These are phyloP conservation scores for Gopherus evgoodei DNA, from an alignment of 2,113 vertebrate genomes.

Conservation along the genomic window DNA sequence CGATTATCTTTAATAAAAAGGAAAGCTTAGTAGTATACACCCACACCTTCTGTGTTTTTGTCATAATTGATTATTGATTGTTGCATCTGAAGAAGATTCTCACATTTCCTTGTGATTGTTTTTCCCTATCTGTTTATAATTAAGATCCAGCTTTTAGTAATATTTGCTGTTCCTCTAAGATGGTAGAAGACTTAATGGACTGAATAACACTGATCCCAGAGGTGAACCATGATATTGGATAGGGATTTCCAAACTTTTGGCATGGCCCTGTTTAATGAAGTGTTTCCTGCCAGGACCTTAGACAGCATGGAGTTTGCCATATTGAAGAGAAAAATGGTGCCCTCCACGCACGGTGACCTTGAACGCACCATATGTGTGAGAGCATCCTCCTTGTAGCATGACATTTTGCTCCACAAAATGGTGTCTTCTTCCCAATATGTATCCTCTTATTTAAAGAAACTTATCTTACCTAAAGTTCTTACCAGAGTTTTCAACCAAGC, in stretches of 20 bases:
- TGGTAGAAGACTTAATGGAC: background rate
- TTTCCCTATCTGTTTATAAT: background rate
- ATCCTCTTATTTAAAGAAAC: background rate
- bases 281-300: no score
- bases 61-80: slow-evolving; percentile 7
- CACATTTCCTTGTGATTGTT: background rate
- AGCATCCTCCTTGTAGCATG: no score
- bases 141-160: slow-evolving; percentile 8
- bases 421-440: background rate
- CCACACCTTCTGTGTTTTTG: background rate
- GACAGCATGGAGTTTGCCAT: no score
- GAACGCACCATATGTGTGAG: no score
- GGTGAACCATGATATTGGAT: background rate
- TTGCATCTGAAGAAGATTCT: slow-evolving; percentile 12
- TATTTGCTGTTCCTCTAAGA: background rate
- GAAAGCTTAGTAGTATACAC: background rate
- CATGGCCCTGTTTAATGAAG: background rate
- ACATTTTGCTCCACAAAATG: no score
- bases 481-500: background rate
- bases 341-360: no score
- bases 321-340: no score
- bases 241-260: background rate
- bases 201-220: slow-evolving; percentile 17
- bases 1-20: slow-evolving; percentile 6
- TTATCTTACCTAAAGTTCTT: background rate